Percentiles rank a stretch among this genome's conserved stretches.
phyloP scores from a whole-genome alignment of 2,797 vertebrate species.

The Cyclura pinguis region DNA sequence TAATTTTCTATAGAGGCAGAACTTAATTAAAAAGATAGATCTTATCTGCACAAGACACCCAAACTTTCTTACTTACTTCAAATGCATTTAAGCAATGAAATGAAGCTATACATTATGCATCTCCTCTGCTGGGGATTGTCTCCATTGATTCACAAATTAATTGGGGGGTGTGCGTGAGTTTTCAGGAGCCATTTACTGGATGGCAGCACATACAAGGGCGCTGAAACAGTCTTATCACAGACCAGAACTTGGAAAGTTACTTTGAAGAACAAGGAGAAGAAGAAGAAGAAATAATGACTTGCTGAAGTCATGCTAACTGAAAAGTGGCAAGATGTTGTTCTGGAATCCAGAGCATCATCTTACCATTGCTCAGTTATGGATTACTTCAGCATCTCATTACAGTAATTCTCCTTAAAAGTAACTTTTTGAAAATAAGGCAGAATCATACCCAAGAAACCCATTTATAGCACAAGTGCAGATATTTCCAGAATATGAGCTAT shows the following conservation, averaged over 20 bases:
- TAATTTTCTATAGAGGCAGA: slow-evolving; percentile 25
- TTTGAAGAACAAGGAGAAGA: not conserved
- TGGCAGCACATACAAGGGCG: not conserved
- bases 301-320: not conserved
- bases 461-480: not conserved
- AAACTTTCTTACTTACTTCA: slow-evolving; percentile 5
- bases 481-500: not conserved
- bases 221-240: not conserved
- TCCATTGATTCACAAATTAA: slow-evolving; percentile 17
- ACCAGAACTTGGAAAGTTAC: not conserved
- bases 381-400: not conserved
- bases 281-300: not conserved
- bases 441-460: not conserved
- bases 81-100: slow-evolving; percentile 1
- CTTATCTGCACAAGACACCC: not conserved
- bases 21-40: slow-evolving; percentile 25
- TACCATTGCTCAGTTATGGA: not conserved
- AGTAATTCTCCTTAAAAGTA: not conserved
- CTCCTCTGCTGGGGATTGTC: not conserved
- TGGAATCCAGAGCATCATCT: not conserved
- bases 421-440: not conserved
- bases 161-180: not conserved
- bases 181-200: not conserved
- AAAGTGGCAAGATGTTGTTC: not conserved
- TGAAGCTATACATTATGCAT: not conserved